phyloP scores from a whole-genome alignment of 2,113 vertebrate genomes.

The Brachyhypopomus gauderio region DNA sequence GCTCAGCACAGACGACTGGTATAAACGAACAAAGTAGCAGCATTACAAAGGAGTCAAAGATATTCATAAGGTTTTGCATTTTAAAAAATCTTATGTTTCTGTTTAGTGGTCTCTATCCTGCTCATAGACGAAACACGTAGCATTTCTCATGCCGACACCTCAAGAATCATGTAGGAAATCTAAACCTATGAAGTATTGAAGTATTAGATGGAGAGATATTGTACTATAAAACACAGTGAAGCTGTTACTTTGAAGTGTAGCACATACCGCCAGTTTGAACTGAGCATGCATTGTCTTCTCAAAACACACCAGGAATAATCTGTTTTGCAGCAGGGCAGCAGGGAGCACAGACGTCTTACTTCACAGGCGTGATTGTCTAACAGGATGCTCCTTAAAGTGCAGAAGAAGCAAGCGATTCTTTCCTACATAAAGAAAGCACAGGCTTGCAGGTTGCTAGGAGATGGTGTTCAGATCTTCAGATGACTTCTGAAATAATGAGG shows the following conservation, averaged over 20 bases:
- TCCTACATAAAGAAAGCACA: conserved; percentile 40
- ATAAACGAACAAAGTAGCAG: conserved; percentile 33
- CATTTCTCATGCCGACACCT: conserved; percentile 19
- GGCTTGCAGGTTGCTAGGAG: conserved; percentile 44
- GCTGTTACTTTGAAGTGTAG: neutral
- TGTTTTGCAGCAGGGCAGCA: conserved; percentile 45
- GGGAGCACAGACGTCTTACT: conserved; percentile 15
- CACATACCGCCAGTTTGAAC: neutral
- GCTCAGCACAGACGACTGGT: conserved; percentile 18
- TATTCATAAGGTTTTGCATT: neutral
- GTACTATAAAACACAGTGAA: neutral
- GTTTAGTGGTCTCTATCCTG: conserved; percentile 16
- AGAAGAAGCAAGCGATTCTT: conserved; percentile 49
- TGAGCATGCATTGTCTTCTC: neutral
- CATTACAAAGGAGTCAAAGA: conserved; percentile 51
- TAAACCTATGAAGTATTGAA: conserved; percentile 9
- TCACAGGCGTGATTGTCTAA: conserved; percentile 7
- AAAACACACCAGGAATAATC: conserved; percentile 36
- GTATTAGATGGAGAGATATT: conserved; percentile 5
- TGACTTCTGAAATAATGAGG: conserved; percentile 66
- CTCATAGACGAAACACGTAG: neutral
- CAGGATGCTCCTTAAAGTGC: conserved; percentile 62
- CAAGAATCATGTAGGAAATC: neutral
- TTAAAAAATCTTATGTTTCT: conserved; percentile 42
- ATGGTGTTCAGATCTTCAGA: conserved; percentile 62